These are phyloP conservation scores for Cryptocephalus primarius DNA, from an alignment of 2,888 invertebrate species.

Conservation along the genomic window DNA sequence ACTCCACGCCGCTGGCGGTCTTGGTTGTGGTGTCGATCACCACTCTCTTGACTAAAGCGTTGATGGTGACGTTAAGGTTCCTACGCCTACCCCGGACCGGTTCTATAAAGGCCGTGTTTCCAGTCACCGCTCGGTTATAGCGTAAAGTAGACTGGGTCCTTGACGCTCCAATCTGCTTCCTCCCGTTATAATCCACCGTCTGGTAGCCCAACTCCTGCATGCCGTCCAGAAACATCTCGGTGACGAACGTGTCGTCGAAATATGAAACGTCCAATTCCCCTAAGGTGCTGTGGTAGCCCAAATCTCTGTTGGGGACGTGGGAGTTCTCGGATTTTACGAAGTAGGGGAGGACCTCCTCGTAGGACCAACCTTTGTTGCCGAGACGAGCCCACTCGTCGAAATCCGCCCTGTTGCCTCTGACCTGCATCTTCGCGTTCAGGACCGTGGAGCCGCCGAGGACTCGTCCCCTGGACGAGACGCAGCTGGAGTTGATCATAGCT, in stretches of 20 bases:
- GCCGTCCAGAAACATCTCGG: conserved; percentile 53
- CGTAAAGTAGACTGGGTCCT: conserved; percentile 60
- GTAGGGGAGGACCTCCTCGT: conserved; percentile 66
- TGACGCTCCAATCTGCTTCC: conserved; percentile 18
- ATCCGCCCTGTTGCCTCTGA: conserved; percentile 64
- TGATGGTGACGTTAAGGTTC: conserved; percentile 66
- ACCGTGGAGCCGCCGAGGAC: conserved; percentile 74
- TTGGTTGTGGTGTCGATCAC: conserved; percentile 52
- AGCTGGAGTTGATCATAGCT: too few species aligned
- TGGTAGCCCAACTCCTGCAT: conserved; percentile 67
- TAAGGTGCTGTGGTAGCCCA: neutral
- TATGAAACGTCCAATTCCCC: neutral
- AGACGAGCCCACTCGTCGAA: conserved; percentile 69
- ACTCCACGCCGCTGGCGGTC: conserved; percentile 63
- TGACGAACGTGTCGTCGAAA: neutral
- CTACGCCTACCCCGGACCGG: conserved; percentile 41
- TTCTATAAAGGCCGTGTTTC: neutral
- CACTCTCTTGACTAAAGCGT: conserved; percentile 61
- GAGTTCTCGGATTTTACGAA: conserved; percentile 72
- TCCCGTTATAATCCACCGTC: conserved; percentile 67
- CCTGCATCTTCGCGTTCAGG: conserved; percentile 76
- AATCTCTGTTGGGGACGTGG: neutral
- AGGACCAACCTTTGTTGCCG: conserved; percentile 83
- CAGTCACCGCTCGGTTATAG: conserved; percentile 62
- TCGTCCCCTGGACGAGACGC: conserved; percentile 47